Conservation (phyloP, 2,888 invertebrate species). For the Rotaria magnacalcarata region DNA sequence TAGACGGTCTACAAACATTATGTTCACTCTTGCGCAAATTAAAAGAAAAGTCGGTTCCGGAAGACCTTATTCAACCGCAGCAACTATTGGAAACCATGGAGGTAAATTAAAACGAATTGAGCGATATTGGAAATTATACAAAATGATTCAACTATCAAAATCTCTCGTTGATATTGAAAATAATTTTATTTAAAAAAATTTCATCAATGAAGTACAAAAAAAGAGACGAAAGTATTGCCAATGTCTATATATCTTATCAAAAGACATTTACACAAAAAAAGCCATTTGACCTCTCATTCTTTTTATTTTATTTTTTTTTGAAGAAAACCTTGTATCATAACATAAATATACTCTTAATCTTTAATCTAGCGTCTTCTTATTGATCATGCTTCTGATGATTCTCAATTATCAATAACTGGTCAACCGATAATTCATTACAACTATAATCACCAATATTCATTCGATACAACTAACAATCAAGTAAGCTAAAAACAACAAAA, state of each 20-base stretch:
- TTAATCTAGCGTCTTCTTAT: slow-evolving; percentile 6
- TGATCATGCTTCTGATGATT: background rate
- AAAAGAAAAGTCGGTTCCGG: slow-evolving; percentile 23
- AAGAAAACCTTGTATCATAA: background rate
- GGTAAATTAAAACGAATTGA: background rate
- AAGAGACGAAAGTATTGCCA: background rate
- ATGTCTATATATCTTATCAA: background rate
- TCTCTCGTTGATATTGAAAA: background rate
- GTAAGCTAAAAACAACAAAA: background rate
- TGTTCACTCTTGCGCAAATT: slow-evolving; percentile 1
- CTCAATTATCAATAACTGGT: slow-evolving; percentile 2
- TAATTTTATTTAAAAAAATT: background rate
- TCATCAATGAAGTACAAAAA: background rate
- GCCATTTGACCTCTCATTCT: slow-evolving; percentile 18
- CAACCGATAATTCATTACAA: slow-evolving; percentile 6
- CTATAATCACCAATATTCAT: background rate
- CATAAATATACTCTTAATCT: background rate
- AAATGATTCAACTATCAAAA: too few species aligned
- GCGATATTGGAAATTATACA: too few species aligned
- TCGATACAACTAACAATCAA: background rate
- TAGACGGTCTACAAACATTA: background rate
- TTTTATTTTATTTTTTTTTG: background rate
- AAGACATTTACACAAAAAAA: background rate
- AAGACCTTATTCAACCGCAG: background rate
- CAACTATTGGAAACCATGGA: slow-evolving; percentile 8